These are phyloP conservation scores for Grantiella picta DNA, from an alignment of 2,113 vertebrate species.

Conservation along the genomic window DNA sequence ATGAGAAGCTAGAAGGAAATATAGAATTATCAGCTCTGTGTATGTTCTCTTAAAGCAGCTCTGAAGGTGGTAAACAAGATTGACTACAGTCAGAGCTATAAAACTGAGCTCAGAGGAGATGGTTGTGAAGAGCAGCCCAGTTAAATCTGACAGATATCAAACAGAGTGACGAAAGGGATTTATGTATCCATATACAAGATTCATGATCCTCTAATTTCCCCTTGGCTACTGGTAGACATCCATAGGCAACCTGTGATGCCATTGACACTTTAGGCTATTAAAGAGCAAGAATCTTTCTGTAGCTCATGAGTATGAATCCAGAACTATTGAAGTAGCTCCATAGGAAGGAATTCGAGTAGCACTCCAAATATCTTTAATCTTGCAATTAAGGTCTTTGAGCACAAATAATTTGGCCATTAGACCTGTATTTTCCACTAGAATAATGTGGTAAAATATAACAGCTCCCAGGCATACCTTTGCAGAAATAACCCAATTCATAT, in stretches of 20 bases:
- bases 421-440: not conserved
- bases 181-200: not conserved
- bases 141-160: not conserved
- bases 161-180: not conserved
- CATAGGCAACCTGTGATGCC: not conserved
- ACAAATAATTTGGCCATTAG: not conserved
- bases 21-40: not conserved
- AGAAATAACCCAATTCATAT: not conserved
- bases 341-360: not conserved
- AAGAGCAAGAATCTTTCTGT: not conserved
- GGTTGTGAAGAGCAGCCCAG: not conserved
- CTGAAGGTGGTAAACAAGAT: not conserved
- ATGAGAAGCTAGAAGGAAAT: not conserved
- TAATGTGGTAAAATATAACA: not conserved
- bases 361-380: not conserved
- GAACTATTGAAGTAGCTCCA: not conserved
- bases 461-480: not conserved
- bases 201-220: not conserved
- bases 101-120: not conserved
- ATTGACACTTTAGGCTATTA: not conserved
- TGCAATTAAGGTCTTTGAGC: not conserved
- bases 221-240: not conserved
- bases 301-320: not conserved
- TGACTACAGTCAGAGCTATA: not conserved
- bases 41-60: not conserved